Evolutionary conservation across 1,140 invertebrate species (phyloP), one percentile per base, ranked within the genome.

Genomic region (Wasmannia auropunctata): DNA sequence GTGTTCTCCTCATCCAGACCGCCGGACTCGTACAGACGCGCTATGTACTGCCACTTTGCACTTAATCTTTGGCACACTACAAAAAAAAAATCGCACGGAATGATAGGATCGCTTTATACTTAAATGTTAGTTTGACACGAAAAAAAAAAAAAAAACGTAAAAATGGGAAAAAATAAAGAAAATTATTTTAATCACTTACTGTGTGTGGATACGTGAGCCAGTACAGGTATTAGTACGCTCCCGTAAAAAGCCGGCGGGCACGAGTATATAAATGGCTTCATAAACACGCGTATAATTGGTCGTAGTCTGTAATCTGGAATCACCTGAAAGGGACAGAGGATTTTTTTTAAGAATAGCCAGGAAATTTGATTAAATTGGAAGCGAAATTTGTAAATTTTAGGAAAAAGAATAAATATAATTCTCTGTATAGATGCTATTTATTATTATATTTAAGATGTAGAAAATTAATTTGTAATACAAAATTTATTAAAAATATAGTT

Each of bases 271-370:
- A 98, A 98, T 6, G 98, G 97, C 91, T 98, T 98, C 87, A 98
- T 95, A 93, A 98, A 98, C 14, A 97, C 97, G 11, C 98, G 96
- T 86, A 98, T 97, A 65, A 99, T 96, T 0, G 97, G 97, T 62
- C 98, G 95, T 86, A 98, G 93, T 94, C 98, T 96, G 94, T 98
- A 97, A 94, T 98, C 98, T n/a, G 98, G 98, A 91, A 98, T 96
- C 70, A 95, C 94, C 94, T 96, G 81, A 54, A 95, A 93, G 10
- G 31, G 70, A 58, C 2, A 37, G 10, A 86, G n/a, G 2, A n/a
- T 1, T 46, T 46, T 6, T 65, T 31, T 58, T 28, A 56, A 46
- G 43, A 8, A 8, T 7, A 43, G 43, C 11, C 7, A 46, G 43
- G 14, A 46, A 8, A 46, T 16, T 14, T 46, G 3, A 4, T 46